Base-by-base conservation (phyloP, 2,113 vertebrate genomes). In the Phylloscopus trochilus region DNA sequence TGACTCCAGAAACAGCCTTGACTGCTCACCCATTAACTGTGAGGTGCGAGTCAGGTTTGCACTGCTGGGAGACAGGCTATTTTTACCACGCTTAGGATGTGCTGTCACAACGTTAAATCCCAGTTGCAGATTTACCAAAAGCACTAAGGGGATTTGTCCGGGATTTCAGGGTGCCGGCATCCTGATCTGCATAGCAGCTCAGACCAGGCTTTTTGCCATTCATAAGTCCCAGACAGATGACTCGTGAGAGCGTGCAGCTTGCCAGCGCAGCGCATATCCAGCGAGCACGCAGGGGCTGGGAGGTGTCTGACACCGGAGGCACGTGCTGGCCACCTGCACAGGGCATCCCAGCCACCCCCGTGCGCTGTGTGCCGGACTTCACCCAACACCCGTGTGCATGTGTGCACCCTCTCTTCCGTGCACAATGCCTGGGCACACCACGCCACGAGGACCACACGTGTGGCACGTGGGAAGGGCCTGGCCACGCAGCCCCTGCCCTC, bases 31-130 rank as follows among this genome's bases (percentile, higher is more conserved):
- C 86, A 67, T 94, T 86, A 90, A 60, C 70, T 56, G 72, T 31
- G 92, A 91, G 91, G 55, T 8, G 14, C 58, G 4, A 93, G 92
- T 83, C 89, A 78, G 92, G 86, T 83, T 78, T 58, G 66, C 81
- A 41, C 31, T 41, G 80, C 87, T 70, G 83, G 55, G 60, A 93
- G 83, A 89, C 89, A 55, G 66, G 92, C 83, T 97, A 95, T 95
- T 96, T 96, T 97, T 96, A 95, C 92, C 44, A 47, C 23, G 27
- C 80, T 93, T 78, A 62, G 56, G 80, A 75, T 92, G 66, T 82
- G 76, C 94, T 93, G 94, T 95, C 92, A 91, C 89, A 89, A 72
- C 3, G 15, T 86, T 74, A 96, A 97, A 95, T 93, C 96, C 95
- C 90, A 74, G 90, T 0, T 83, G 91, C 91, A 92, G 91, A 95